A percentile compares a stretch with the other conserved stretches of the same genome.
Evolutionary conservation across 2,888 invertebrate species (phyloP).

Genomic region (Malthinus seriepunctatus): DNA sequence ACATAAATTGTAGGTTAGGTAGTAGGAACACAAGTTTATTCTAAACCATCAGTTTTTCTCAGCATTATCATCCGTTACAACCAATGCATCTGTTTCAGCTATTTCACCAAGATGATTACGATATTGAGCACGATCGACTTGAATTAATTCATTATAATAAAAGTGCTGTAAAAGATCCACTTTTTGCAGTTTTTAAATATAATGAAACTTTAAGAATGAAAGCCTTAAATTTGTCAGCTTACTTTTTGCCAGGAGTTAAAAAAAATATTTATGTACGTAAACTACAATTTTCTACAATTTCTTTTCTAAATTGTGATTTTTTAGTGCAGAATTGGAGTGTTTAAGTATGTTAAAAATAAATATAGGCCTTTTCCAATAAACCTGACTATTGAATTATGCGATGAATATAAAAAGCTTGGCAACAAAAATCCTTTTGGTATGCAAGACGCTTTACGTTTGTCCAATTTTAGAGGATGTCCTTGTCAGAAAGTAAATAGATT

Average conservation of each 20-base stretch:
- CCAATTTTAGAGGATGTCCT: background rate
- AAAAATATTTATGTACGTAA: constrained; percentile 9
- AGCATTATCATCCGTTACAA: too few species aligned
- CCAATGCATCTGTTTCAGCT: constrained; percentile 10
- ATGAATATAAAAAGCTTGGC: background rate
- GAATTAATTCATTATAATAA: constrained; percentile 3
- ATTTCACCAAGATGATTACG: constrained; percentile 12
- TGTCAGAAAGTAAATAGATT: background rate
- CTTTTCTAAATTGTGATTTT: background rate
- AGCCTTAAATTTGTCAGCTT: constrained; percentile 7
- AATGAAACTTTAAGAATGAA: constrained; percentile 3
- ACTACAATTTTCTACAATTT: too few species aligned
- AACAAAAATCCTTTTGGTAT: background rate
- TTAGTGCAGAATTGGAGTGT: background rate
- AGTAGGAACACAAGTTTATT: too few species aligned
- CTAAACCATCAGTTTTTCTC: too few species aligned
- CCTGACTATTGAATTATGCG: background rate
- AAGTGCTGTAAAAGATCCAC: background rate
- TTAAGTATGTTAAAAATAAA: background rate
- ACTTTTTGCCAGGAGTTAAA: constrained; percentile 6
- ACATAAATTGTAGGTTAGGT: too few species aligned
- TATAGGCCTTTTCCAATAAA: constrained; percentile 11
- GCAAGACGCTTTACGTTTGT: background rate
- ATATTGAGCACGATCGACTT: constrained; percentile 10
- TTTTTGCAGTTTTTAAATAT: constrained; percentile 1